Evolutionary conservation across 2,113 vertebrate species (phyloP).

Genomic region (Caranx ignobilis): DNA sequence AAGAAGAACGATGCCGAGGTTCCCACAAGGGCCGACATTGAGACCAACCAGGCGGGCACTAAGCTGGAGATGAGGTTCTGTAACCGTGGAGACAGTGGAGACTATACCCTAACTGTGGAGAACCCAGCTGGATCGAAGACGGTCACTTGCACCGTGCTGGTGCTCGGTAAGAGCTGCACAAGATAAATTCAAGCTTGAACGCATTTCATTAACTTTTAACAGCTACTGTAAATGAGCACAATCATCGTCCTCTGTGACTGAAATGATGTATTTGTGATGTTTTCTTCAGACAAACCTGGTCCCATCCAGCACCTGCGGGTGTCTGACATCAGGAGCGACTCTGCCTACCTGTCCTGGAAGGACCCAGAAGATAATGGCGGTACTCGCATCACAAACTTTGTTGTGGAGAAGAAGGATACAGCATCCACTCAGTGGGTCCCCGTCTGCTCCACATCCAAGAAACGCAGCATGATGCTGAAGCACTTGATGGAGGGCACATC

Average conservation of each 20-base stretch:
- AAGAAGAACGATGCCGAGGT: constrained; percentile 94
- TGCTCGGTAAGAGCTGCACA: constrained; percentile 86
- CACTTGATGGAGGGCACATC: constrained; percentile 94
- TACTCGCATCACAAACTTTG: constrained; percentile 94
- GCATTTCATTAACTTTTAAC: neutral
- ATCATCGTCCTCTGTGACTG: neutral
- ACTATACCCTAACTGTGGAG: constrained; percentile 95
- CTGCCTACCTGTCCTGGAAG: constrained; percentile 97
- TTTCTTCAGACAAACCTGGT: constrained; percentile 92
- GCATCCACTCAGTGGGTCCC: constrained; percentile 93
- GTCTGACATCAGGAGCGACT: constrained; percentile 95
- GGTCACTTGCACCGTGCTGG: constrained; percentile 93
- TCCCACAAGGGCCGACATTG: constrained; percentile 92
- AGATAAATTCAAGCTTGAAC: neutral
- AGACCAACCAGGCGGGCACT: constrained; percentile 88
- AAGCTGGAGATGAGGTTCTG: constrained; percentile 96
- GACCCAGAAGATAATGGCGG: constrained; percentile 97
- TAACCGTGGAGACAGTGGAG: constrained; percentile 91
- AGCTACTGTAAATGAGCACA: neutral
- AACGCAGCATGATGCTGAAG: constrained; percentile 92
- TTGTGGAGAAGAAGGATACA: constrained; percentile 96
- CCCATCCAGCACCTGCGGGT: constrained; percentile 93
- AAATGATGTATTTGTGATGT: neutral
- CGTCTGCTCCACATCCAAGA: constrained; percentile 95
- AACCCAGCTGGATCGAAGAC: constrained; percentile 95